These are phyloP conservation scores for Campoplex nolae DNA, from an alignment of 2,888 invertebrate species.

Conservation along the genomic window DNA sequence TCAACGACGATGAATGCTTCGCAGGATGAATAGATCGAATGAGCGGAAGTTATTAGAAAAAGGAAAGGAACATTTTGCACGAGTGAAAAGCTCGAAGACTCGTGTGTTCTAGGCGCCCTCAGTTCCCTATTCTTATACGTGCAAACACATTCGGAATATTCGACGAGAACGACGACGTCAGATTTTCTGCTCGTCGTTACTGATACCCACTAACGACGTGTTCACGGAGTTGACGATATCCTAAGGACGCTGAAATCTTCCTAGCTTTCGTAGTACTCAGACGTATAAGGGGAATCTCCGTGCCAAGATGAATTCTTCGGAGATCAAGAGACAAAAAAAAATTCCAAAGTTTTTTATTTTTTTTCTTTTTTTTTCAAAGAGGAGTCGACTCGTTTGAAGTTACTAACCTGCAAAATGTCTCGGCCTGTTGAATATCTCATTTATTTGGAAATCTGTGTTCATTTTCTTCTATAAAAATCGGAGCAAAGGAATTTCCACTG, in stretches of 20 bases:
- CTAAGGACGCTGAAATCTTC: slow-evolving; percentile 11
- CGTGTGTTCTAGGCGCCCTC: not conserved
- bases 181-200: slow-evolving; percentile 17
- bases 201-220: slow-evolving; percentile 25
- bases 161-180: not conserved
- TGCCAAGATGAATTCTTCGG: slow-evolving; percentile 6
- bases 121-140: not conserved
- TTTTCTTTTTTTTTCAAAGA: not conserved
- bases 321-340: slow-evolving; percentile 1
- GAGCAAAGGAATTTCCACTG: not conserved
- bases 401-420: not conserved
- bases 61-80: not conserved
- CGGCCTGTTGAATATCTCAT: not conserved
- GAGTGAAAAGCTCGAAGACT: not conserved
- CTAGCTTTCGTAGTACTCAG: not conserved
- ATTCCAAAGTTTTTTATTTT: not conserved
- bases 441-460: not conserved
- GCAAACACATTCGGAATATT: not conserved
- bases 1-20: not conserved
- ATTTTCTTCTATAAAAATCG: not conserved
- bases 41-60: not conserved
- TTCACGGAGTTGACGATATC: slow-evolving; percentile 11
- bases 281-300: not conserved
- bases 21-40: not conserved
- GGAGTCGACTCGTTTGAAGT: not conserved